These are phyloP conservation scores for Actenoides lindsayi DNA, from an alignment of 2,113 vertebrate species.

Conservation along the genomic window DNA sequence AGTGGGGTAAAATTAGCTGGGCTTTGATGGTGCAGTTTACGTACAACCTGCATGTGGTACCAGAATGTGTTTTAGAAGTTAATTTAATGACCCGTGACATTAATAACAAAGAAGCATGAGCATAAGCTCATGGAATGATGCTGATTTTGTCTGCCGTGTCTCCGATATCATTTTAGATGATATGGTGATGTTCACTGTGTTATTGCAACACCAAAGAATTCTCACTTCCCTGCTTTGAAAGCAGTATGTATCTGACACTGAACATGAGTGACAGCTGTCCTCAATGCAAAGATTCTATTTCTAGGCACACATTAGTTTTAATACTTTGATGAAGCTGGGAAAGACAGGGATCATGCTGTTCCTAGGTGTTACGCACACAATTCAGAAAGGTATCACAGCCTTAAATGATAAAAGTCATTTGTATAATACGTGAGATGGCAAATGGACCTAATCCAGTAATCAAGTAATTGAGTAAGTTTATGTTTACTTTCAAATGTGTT, in stretches of 20 bases:
- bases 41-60: not conserved
- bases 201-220: not conserved
- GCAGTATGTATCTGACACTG: not conserved
- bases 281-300: not conserved
- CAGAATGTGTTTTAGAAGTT: not conserved
- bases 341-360: not conserved
- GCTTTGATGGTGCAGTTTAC: not conserved
- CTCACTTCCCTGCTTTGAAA: not conserved
- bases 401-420: not conserved
- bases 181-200: not conserved
- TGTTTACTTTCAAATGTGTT: not conserved
- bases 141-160: not conserved
- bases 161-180: not conserved
- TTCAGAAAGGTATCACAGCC: not conserved
- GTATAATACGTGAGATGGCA: not conserved
- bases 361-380: not conserved
- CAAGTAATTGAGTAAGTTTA: not conserved
- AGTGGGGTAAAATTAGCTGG: not conserved
- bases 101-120: not conserved
- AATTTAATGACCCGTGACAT: not conserved
- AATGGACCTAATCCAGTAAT: not conserved
- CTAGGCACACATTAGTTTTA: not conserved
- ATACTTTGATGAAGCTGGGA: not conserved
- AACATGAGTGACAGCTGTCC: not conserved
- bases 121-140: not conserved